These are phyloP conservation scores for Drosophila koepferae DNA, from an alignment of 2,888 invertebrate species.

Conservation along the genomic window DNA sequence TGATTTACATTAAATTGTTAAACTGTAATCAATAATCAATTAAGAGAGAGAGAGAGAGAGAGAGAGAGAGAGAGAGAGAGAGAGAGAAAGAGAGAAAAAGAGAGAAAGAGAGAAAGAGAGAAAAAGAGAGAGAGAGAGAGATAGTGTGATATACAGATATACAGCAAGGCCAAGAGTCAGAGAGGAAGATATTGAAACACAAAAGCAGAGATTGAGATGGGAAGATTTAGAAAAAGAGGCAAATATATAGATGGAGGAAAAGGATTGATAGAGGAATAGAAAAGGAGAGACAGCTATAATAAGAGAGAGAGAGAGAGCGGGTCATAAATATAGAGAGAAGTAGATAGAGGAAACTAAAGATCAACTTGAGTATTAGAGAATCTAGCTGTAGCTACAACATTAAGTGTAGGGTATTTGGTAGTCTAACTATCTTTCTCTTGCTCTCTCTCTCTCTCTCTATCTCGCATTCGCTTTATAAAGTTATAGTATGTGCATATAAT, in stretches of 20 bases:
- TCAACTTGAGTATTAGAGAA: too few relatives aligned
- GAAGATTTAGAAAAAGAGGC: too few relatives aligned
- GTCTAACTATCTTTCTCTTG: neutral
- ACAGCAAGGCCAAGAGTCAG: neutral
- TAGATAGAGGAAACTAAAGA: too few relatives aligned
- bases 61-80: neutral
- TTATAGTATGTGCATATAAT: constrained; percentile 62
- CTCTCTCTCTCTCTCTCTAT: neutral
- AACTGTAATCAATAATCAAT: too few relatives aligned
- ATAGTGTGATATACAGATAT: neutral
- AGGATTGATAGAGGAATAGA: too few relatives aligned
- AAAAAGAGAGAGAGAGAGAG: neutral
- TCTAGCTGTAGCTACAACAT: too few relatives aligned
- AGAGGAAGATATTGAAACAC: neutral
- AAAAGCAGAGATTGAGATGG: neutral
- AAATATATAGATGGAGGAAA: too few relatives aligned
- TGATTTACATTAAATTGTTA: too few relatives aligned
- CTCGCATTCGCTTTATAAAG: constrained; percentile 18
- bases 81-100: neutral
- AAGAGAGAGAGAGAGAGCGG: too few relatives aligned
- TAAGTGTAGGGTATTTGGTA: constrained; percentile 6
- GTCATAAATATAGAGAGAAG: too few relatives aligned
- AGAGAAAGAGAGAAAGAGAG: neutral
- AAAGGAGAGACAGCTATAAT: too few relatives aligned
- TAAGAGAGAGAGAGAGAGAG: neutral